Evolutionary conservation across 1,140 invertebrate species (phyloP).

Genomic region (Drosophila mauritiana): DNA sequence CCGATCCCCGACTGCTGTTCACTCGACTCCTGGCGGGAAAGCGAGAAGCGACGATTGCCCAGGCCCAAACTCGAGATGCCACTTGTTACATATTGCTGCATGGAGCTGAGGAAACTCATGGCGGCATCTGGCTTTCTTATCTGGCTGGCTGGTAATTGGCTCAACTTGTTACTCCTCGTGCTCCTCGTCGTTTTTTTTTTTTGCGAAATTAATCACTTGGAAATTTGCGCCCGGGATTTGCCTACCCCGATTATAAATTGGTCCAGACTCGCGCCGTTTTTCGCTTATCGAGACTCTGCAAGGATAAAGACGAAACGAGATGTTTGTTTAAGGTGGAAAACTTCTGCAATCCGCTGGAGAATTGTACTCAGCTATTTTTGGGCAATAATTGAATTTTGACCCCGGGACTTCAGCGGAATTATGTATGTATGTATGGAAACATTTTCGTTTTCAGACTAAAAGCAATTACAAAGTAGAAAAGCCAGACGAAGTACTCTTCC

Average conservation of each 20-base stretch:
- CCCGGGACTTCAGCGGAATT: constrained; percentile 36
- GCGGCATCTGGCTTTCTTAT: constrained; percentile 71
- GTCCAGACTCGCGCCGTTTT: constrained; percentile 23
- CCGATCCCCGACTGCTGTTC: constrained; percentile 59
- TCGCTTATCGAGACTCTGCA: constrained; percentile 54
- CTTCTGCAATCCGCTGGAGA: constrained; percentile 29
- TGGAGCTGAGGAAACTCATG: constrained; percentile 93
- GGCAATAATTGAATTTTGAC: constrained; percentile 57
- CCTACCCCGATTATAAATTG: constrained; percentile 66
- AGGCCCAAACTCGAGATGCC: constrained; percentile 91
- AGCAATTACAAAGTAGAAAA: constrained; percentile 53
- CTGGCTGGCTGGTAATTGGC: constrained; percentile 64
- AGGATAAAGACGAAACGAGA: constrained; percentile 41
- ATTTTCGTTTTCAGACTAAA: constrained; percentile 35
- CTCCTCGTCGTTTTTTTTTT: not conserved
- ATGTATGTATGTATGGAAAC: constrained; percentile 15
- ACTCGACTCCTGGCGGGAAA: constrained; percentile 88
- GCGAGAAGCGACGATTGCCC: constrained; percentile 91
- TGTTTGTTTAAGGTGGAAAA: constrained; percentile 34
- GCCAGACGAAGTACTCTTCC: constrained; percentile 13
- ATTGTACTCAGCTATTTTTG: constrained; percentile 58
- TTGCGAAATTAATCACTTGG: constrained; percentile 78
- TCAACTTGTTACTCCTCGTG: constrained; percentile 35
- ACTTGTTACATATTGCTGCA: constrained; percentile 92
- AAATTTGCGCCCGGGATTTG: constrained; percentile 68